A percentile compares a stretch with the other conserved stretches of the same genome.
phyloP scores from a whole-genome alignment of 2,113 vertebrate genomes.

The Bos indicus region DNA sequence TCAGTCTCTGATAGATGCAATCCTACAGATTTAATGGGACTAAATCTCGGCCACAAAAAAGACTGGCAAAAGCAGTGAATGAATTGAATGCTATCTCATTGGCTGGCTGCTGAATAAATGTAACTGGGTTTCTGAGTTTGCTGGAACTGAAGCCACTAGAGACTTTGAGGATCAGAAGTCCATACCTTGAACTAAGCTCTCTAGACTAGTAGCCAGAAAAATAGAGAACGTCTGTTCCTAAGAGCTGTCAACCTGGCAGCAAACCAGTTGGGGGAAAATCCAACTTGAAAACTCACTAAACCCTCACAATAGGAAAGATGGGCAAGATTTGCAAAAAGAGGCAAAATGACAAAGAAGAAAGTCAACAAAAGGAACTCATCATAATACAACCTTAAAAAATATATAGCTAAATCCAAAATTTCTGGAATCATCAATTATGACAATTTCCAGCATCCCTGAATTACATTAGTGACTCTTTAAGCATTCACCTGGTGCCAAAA shows the following conservation, averaged over 20 bases:
- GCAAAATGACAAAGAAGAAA: not conserved
- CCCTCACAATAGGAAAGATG: not conserved
- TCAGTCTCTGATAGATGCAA: not conserved
- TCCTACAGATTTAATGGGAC: not conserved
- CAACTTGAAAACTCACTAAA: not conserved
- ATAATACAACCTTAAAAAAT: not conserved
- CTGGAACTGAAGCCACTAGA: not conserved
- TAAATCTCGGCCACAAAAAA: not conserved
- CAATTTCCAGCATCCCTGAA: not conserved
- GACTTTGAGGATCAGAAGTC: not conserved
- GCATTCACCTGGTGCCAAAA: not conserved
- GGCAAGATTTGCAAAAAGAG: not conserved
- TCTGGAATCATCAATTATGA: not conserved
- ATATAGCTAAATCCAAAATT: not conserved
- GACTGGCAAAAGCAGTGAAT: not conserved
- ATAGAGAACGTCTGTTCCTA: not conserved
- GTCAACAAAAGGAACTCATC: not conserved
- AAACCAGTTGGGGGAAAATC: not conserved
- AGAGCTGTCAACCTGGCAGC: not conserved
- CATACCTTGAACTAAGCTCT: not conserved
- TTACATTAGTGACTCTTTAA: not conserved
- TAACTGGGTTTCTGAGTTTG: not conserved
- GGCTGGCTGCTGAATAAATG: not conserved
- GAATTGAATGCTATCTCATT: not conserved
- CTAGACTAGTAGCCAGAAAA: conserved; percentile 9